These are phyloP conservation scores for Probosciger aterrimus DNA, from an alignment of 2,113 vertebrate genomes.

Conservation along the genomic window DNA sequence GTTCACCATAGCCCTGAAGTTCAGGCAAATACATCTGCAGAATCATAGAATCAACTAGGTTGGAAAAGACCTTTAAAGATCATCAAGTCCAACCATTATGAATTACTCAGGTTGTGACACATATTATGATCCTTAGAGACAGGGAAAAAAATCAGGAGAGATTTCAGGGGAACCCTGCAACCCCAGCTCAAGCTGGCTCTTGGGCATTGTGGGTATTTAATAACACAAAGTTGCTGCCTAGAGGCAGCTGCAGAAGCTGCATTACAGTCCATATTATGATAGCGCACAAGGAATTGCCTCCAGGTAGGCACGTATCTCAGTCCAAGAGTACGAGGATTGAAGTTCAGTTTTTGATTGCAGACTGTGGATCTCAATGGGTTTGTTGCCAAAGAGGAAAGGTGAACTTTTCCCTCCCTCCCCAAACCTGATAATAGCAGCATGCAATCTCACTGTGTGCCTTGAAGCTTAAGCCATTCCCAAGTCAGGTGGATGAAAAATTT, in stretches of 20 bases:
- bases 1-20: neutral
- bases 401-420: neutral
- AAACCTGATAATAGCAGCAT: neutral
- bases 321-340: neutral
- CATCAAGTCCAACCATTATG: neutral
- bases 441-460: neutral
- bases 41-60: neutral
- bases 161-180: neutral
- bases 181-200: neutral
- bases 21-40: neutral
- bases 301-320: neutral
- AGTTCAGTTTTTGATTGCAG: neutral
- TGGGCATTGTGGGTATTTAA: too few relatives aligned
- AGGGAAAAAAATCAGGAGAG: neutral
- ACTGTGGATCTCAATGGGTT: neutral
- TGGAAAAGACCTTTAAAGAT: neutral
- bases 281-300: neutral
- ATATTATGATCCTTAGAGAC: neutral
- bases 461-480: neutral
- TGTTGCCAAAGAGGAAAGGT: neutral
- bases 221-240: neutral
- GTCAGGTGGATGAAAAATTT: neutral
- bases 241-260: neutral
- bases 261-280: neutral
- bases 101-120: neutral